phyloP scores from a whole-genome alignment of 1,140 invertebrate genomes.

The silkworm (Bombyx mori) region DNA sequence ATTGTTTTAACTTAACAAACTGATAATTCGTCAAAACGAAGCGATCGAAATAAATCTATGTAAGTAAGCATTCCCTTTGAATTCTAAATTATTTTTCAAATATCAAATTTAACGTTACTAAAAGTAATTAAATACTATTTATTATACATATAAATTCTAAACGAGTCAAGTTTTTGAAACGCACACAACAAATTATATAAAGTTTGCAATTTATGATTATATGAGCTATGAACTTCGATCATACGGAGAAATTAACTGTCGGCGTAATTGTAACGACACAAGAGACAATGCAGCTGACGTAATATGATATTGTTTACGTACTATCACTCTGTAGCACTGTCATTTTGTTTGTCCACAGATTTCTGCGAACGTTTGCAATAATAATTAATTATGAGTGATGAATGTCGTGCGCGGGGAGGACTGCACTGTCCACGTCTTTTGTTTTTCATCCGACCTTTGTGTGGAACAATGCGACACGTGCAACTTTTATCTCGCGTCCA shows the following conservation, averaged over 20 bases:
- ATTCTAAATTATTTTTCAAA: no score
- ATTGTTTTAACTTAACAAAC: no score
- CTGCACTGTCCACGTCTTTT: slow-evolving; percentile 30
- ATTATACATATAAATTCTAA: no score
- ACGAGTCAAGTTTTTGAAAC: no score
- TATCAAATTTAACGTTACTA: no score
- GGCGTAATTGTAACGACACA: slow-evolving; percentile 26
- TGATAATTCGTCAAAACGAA: no score
- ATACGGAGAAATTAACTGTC: slow-evolving; percentile 8
- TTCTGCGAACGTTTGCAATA: slow-evolving; percentile 54
- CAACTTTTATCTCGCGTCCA: slow-evolving; percentile 49
- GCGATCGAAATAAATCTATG: no score
- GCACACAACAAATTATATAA: no score
- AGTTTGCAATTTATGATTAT: no score
- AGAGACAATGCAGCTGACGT: slow-evolving; percentile 32
- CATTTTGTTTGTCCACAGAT: slow-evolving; percentile 36
- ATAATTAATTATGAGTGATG: slow-evolving; percentile 55
- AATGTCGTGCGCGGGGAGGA: slow-evolving; percentile 19
- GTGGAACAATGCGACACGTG: slow-evolving; percentile 47
- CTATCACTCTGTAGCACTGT: slow-evolving; percentile 17
- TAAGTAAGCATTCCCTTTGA: no score
- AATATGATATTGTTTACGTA: slow-evolving; percentile 48
- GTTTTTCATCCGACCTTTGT: slow-evolving; percentile 46
- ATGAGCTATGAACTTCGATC: no score
- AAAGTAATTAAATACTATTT: no score